Percentiles rank a stretch among this genome's conserved stretches.
Evolutionary conservation across 2,797 vertebrate species (phyloP).

Genomic region (Triplophysa bombifrons): DNA sequence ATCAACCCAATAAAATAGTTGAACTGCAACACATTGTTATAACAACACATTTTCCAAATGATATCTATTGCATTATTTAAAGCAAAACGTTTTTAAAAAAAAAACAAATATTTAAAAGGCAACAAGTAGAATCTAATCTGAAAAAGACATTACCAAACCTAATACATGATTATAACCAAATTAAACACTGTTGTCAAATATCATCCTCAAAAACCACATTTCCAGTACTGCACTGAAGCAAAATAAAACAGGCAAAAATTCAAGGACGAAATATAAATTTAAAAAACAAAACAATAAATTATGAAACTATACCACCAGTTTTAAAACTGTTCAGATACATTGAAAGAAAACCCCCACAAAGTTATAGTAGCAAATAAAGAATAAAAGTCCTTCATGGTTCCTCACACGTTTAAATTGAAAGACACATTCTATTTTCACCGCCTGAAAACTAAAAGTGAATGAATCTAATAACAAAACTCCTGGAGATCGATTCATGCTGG

Average conservation of each 20-base stretch:
- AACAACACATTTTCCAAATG: conserved; percentile 2
- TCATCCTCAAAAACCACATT: background rate
- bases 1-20: conserved; percentile 10
- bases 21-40: background rate
- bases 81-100: conserved; percentile 3
- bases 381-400: conserved; percentile 42
- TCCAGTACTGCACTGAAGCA: conserved; percentile 3
- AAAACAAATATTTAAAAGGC: background rate
- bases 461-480: conserved; percentile 4
- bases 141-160: background rate
- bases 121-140: background rate
- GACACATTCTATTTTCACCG: background rate
- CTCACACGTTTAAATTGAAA: conserved; percentile 1
- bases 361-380: background rate
- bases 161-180: conserved; percentile 30
- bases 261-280: background rate
- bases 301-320: background rate
- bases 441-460: conserved; percentile 8
- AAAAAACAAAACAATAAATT: conserved; percentile 22
- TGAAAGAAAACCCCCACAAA: background rate
- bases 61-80: conserved; percentile 14
- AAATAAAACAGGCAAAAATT: conserved; percentile 7
- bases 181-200: background rate
- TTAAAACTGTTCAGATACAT: background rate
- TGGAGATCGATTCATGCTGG: background rate